Evolutionary conservation across 2,888 invertebrate species (phyloP).

Genomic region (Mycogona germanica): DNA sequence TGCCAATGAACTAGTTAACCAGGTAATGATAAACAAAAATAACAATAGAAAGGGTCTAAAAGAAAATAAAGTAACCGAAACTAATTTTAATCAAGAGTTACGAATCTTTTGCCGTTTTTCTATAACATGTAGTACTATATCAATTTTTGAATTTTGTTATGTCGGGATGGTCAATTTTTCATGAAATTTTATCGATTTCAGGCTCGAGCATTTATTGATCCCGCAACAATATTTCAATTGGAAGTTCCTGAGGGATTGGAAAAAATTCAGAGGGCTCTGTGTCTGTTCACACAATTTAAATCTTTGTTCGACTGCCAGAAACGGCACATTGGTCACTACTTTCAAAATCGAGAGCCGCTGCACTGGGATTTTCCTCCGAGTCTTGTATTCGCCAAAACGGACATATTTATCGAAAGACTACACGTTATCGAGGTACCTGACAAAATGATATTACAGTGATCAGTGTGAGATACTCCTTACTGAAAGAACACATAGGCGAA

Average conservation of each 20-base stretch:
- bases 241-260: conserved; percentile 87
- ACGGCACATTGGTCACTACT: conserved; percentile 52
- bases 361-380: conserved; percentile 76
- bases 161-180: not conserved
- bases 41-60: not conserved
- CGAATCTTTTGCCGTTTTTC: conserved; percentile 3
- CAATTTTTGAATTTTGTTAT: conserved; percentile 14
- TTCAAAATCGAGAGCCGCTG: conserved; percentile 48
- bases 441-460: conserved; percentile 12
- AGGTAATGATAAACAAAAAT: conserved; percentile 42
- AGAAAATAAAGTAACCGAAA: not conserved
- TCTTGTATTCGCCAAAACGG: conserved; percentile 63
- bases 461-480: too few species aligned
- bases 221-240: conserved; percentile 83
- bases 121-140: conserved; percentile 2
- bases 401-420: conserved; percentile 60
- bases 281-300: conserved; percentile 12
- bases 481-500: too few species aligned
- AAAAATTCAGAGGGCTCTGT: conserved; percentile 35
- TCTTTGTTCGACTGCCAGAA: conserved; percentile 56
- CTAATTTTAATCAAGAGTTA: not conserved
- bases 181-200: conserved; percentile 38
- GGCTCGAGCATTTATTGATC: conserved; percentile 80
- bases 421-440: conserved; percentile 53
- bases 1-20: conserved; percentile 76